phyloP scores from a whole-genome alignment of 2,797 vertebrate species.

The Falco cherrug region DNA sequence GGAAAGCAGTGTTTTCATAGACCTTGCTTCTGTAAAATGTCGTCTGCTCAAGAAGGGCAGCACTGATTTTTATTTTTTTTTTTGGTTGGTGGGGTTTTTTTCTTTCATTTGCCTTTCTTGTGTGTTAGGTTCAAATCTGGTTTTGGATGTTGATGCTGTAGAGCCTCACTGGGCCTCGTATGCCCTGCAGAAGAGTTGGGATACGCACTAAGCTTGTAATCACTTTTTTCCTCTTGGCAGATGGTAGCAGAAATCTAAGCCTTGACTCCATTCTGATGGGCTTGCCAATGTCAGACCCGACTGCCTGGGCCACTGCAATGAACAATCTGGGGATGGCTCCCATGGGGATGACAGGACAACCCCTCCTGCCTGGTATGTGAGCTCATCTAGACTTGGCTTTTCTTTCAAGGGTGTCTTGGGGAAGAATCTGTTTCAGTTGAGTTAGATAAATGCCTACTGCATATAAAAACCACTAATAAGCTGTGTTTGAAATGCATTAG shows the following conservation, averaged over 20 bases:
- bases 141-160: not conserved
- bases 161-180: not conserved
- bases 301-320: conserved; percentile 93
- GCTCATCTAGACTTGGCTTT: not conserved
- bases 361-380: conserved; percentile 88
- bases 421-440: not conserved
- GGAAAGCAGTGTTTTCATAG: not conserved
- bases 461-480: not conserved
- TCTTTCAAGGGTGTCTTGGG: not conserved
- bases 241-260: conserved; percentile 85
- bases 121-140: not conserved
- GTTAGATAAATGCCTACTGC: accelerated
- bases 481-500: not conserved
- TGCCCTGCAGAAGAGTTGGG: not conserved
- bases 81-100: too few relatives aligned
- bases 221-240: conserved; percentile 70
- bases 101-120: not conserved
- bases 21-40: not conserved
- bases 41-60: not conserved
- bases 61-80: too few relatives aligned
- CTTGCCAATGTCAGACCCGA: conserved; percentile 91
- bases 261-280: conserved; percentile 89
- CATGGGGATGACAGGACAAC: conserved; percentile 89
- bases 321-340: conserved; percentile 95
- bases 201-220: not conserved